Evolutionary conservation across 2,113 vertebrate genomes (phyloP), one percentile per base, ranked within the genome.

Genomic region (Siniperca knerii): DNA sequence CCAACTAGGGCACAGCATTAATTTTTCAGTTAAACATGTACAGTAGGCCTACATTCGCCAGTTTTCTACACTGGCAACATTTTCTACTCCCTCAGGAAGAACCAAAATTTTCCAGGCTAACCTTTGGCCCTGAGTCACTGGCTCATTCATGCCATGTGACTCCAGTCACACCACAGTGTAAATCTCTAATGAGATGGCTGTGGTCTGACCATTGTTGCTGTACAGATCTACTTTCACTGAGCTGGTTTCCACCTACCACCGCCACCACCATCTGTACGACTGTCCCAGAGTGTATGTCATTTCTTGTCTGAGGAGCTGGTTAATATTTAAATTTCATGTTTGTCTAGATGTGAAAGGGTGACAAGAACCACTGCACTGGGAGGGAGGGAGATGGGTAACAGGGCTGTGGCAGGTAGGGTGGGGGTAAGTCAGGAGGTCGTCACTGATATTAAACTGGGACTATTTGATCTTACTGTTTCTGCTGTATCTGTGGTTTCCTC

Each of bases 291-390:
- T 48, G 85, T n/a, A 35, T 90, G 89, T 93, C 50, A 35, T 69
- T 44, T 89, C 86, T 81, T 89, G 81, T 90, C 83, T 77, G 77
- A 84, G 57, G 58, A 83, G 46, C 60, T 76, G 40, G 29, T 95
- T 83, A 92, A 94, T 95, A 90, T 94, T 94, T 93, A 92, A 94
- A 94, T 81, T 79, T 55, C 57, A 75, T 93, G 93, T 92, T 92
- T 87, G 67, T 78, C 82, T 84, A 13, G 73, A 84, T 93, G 75
- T 86, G 73, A 83, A 83, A 44, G 48, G 72, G 79, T 82, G 79
- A 83, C 67, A 70, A 67, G 13, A 88, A 77, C 66, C 25, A 74
- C 69, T 70, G 89, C 60, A 54, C 40, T 46, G 68, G 75, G 73
- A 60, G n/a, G 23, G 72, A 57, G 61, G 76, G n/a, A 64, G 42